phyloP scores from a whole-genome alignment of 2,113 vertebrate species.

The Brienomyrus brachyistius region DNA sequence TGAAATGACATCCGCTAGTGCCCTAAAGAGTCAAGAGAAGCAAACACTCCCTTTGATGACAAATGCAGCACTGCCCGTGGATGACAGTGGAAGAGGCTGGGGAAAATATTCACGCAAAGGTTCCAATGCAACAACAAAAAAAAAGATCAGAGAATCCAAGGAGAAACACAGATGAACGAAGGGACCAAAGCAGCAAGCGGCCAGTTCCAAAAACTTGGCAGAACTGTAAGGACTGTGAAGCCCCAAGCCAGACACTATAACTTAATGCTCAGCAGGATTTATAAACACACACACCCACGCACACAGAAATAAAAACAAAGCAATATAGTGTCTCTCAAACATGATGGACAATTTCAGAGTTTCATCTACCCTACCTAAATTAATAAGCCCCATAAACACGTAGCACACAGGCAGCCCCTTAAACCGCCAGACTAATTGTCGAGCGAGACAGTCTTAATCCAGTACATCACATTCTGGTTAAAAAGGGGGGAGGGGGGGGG shows the following conservation, averaged over 20 bases:
- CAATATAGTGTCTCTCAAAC: not conserved
- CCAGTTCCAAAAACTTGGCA: not conserved
- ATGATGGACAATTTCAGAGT: not conserved
- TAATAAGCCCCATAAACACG: not conserved
- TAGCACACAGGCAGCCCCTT: not conserved
- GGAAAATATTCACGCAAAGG: not conserved
- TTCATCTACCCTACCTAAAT: not conserved
- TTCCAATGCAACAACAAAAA: not conserved
- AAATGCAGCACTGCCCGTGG: not conserved
- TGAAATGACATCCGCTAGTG: not conserved
- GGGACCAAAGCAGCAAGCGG: not conserved
- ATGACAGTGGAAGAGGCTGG: not conserved
- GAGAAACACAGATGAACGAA: not conserved
- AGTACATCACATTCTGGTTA: not conserved
- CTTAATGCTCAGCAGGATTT: not conserved
- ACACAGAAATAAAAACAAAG: not conserved
- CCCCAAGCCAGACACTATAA: not conserved
- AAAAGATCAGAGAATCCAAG: not conserved
- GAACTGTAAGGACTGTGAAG: not conserved
- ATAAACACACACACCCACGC: not conserved
- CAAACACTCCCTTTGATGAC: not conserved
- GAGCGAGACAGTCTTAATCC: not conserved
- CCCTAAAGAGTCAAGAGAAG: not conserved
- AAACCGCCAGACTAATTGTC: constrained; percentile 2
- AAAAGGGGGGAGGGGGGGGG: not conserved